Evolutionary conservation across 2,113 vertebrate genomes (phyloP).

Genomic region (Antechinus flavipes): DNA sequence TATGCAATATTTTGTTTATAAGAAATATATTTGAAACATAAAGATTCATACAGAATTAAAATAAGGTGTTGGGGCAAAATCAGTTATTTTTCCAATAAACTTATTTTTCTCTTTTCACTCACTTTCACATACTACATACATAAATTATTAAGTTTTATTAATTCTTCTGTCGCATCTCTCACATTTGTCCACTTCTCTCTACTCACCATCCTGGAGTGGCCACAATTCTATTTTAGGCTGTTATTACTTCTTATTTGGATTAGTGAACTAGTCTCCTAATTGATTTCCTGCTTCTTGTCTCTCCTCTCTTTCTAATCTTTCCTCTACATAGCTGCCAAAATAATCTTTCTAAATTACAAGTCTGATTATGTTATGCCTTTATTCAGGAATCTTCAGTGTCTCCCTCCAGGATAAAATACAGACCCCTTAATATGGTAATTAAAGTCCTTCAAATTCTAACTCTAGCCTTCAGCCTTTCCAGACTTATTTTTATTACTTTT

Average conservation of each 20-base stretch:
- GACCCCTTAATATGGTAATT: background rate
- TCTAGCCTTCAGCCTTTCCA: background rate
- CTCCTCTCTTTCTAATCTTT: background rate
- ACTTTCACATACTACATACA: background rate
- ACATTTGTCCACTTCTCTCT: background rate
- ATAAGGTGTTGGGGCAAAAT: background rate
- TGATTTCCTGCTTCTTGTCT: background rate
- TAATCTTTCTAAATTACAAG: background rate
- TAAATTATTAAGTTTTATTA: background rate
- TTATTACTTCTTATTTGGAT: background rate
- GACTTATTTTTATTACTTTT: background rate
- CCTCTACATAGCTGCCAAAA: background rate
- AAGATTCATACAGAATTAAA: background rate
- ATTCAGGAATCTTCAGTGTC: background rate
- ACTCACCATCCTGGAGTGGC: background rate
- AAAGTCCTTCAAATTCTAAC: constrained; percentile 3
- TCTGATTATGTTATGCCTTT: background rate
- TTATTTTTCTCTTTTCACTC: background rate
- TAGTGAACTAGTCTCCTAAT: background rate
- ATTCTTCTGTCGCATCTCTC: background rate
- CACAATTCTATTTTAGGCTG: background rate
- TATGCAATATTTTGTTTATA: background rate
- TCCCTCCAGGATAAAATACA: background rate
- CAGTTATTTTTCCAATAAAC: background rate
- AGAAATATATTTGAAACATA: background rate